Evolutionary conservation across 2,797 vertebrate species (phyloP).

Genomic region (Sandelia bainsii): DNA sequence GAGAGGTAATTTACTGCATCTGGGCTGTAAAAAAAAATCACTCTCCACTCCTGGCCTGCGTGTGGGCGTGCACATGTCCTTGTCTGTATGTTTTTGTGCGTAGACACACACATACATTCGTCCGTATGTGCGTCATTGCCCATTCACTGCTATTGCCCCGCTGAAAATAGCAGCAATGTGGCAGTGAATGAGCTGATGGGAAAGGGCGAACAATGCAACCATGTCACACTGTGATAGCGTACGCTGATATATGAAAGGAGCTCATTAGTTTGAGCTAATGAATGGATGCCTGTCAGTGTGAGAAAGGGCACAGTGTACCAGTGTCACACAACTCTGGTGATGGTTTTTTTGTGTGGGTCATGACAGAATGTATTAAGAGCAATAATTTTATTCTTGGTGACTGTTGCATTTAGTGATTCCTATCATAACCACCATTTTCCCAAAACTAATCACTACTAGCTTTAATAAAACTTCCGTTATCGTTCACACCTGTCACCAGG

Average conservation of each 20-base stretch:
- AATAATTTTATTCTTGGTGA: not conserved
- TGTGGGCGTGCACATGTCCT: conserved; percentile 37
- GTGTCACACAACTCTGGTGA: conserved; percentile 26
- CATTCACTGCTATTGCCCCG: conserved; percentile 53
- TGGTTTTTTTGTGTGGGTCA: not conserved
- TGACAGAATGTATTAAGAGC: not conserved
- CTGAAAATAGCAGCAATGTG: conserved; percentile 67
- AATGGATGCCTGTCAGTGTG: conserved; percentile 71
- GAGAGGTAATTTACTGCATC: conserved; percentile 14
- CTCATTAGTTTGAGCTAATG: conserved; percentile 75
- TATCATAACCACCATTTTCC: not conserved
- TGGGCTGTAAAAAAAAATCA: not conserved
- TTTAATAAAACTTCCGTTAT: not conserved
- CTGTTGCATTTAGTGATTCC: not conserved
- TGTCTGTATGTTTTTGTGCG: conserved; percentile 13
- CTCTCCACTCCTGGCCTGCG: conserved; percentile 7
- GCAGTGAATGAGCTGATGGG: conserved; percentile 65
- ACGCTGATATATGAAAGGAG: conserved; percentile 69
- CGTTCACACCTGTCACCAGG: conserved; percentile 88
- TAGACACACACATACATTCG: conserved; percentile 26
- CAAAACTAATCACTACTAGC: conserved; percentile 4
- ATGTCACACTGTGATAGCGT: conserved; percentile 57
- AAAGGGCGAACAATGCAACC: conserved; percentile 66
- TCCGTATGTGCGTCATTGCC: conserved; percentile 64
- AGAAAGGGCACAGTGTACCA: conserved; percentile 33